phyloP scores from a whole-genome alignment of 2,797 vertebrate species.

The Varecia variegata region DNA sequence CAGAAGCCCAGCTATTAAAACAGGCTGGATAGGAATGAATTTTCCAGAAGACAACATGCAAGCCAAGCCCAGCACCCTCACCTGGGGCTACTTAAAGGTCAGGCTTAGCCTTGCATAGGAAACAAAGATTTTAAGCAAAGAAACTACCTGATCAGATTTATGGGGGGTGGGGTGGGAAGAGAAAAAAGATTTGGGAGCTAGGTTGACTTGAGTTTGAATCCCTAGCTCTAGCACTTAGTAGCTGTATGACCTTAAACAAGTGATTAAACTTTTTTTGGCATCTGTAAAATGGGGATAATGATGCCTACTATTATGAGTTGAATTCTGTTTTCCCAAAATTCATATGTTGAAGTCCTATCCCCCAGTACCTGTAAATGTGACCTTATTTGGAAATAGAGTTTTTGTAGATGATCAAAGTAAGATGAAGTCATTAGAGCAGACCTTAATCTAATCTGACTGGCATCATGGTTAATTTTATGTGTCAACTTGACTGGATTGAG shows the following conservation, averaged over 20 bases:
- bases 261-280: neutral
- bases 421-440: neutral
- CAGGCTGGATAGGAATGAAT: neutral
- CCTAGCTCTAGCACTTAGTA: neutral
- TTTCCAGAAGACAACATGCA: neutral
- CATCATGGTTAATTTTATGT: neutral
- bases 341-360: neutral
- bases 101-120: neutral
- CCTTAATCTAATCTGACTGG: neutral
- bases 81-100: neutral
- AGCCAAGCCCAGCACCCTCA: neutral
- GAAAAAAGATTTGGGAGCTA: neutral
- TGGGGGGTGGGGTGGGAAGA: no score
- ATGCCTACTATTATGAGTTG: neutral
- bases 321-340: neutral
- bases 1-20: neutral
- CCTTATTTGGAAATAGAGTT: neutral
- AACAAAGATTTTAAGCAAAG: constrained; percentile 1
- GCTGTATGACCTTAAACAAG: neutral
- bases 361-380: neutral
- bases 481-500: neutral
- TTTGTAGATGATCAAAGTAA: neutral
- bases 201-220: neutral
- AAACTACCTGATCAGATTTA: neutral
- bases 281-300: neutral